These are phyloP conservation scores for Dinomys branickii DNA, from an alignment of 2,113 vertebrate species.

Conservation along the genomic window DNA sequence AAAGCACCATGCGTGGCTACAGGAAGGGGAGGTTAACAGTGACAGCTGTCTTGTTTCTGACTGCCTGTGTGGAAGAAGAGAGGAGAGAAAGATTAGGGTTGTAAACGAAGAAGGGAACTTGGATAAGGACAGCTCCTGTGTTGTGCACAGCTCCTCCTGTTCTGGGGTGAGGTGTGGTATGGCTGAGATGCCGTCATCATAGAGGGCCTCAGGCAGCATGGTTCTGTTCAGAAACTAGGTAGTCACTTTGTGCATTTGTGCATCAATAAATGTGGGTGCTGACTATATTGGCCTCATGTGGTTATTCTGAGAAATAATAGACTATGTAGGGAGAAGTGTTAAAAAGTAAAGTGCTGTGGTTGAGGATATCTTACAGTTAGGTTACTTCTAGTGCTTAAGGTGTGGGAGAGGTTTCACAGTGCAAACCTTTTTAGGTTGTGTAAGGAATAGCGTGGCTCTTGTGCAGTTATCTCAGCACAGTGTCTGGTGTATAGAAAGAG, in stretches of 20 bases:
- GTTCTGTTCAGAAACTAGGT: conserved; percentile 28
- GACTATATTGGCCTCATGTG: not conserved
- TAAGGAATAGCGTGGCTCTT: not conserved
- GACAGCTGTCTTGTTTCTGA: conserved; percentile 1
- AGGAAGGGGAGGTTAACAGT: conserved; percentile 55
- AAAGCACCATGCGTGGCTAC: not conserved
- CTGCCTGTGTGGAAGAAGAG: conserved; percentile 44
- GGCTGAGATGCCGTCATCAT: not conserved
- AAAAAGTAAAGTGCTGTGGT: conserved; percentile 33
- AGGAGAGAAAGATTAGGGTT: conserved; percentile 10
- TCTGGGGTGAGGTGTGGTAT: not conserved
- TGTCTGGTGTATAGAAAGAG: not conserved
- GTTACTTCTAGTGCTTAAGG: conserved; percentile 24
- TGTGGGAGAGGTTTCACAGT: not conserved
- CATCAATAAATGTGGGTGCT: conserved; percentile 42
- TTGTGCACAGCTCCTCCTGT: not conserved
- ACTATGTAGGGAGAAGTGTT: not conserved
- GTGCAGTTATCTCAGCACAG: not conserved
- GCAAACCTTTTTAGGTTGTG: conserved; percentile 34
- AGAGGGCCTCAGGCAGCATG: not conserved
- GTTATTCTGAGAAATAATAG: conserved; percentile 46
- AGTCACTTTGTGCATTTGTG: conserved; percentile 23
- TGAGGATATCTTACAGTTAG: conserved; percentile 30
- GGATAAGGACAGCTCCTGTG: not conserved
- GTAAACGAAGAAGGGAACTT: conserved; percentile 3